Evolutionary conservation across 2,113 vertebrate species (phyloP).

Genomic region (Gavialis gangeticus): DNA sequence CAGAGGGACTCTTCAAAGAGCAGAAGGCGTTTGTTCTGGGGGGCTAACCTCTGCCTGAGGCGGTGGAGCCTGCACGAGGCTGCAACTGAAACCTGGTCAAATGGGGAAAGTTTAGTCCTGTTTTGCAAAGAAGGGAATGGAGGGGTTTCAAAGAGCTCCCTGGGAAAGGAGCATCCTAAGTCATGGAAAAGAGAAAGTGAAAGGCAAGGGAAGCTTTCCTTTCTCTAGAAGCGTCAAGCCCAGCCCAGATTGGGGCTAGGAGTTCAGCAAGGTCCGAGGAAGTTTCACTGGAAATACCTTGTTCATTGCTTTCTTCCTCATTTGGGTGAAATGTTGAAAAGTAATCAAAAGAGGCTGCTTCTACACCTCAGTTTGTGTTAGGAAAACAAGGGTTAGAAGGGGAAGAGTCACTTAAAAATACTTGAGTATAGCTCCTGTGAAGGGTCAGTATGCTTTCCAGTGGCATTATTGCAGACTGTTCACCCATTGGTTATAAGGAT

Average conservation of each 20-base stretch:
- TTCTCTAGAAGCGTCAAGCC: neutral
- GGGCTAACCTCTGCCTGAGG: neutral
- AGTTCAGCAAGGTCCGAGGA: neutral
- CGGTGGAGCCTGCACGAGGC: neutral
- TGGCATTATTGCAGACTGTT: neutral
- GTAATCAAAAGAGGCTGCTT: neutral
- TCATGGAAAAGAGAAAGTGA: neutral
- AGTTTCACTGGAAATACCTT: neutral
- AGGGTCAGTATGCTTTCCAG: neutral
- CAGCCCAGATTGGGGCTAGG: neutral
- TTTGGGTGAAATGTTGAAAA: neutral
- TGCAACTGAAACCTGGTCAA: neutral
- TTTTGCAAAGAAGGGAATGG: neutral
- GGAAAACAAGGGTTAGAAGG: neutral
- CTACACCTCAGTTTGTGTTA: neutral
- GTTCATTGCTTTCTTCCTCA: neutral
- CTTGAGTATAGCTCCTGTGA: neutral
- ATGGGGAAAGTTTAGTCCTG: neutral
- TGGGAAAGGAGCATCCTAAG: neutral
- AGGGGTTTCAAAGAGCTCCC: neutral
- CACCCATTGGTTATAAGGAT: neutral
- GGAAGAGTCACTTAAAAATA: neutral
- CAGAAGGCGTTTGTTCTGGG: neutral
- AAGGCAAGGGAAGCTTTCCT: neutral
- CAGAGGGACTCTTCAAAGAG: neutral